These are phyloP conservation scores for Drosophila formosana DNA, from an alignment of 2,888 invertebrate species.

Conservation along the genomic window DNA sequence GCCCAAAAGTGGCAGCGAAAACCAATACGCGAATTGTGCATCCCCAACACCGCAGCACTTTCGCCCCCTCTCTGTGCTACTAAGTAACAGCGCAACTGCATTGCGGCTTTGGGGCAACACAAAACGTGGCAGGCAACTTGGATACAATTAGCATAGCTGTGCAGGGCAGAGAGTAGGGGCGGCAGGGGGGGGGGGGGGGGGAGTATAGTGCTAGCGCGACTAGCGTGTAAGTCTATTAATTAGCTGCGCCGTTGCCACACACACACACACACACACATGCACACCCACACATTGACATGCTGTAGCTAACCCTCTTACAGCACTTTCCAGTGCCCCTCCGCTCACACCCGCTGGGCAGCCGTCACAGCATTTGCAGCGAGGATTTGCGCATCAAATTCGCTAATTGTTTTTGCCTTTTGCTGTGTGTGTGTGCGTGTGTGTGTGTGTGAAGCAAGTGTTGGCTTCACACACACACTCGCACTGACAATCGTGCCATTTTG, in stretches of 20 bases:
- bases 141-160: conserved; percentile 11
- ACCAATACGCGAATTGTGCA: conserved; percentile 22
- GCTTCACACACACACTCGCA: conserved; percentile 29
- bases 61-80: not conserved
- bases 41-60: not conserved
- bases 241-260: conserved; percentile 57
- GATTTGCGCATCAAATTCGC: conserved; percentile 79
- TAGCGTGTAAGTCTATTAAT: conserved; percentile 73
- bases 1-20: conserved; percentile 33
- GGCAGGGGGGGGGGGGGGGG: not conserved
- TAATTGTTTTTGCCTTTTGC: conserved; percentile 77
- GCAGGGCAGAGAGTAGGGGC: not conserved
- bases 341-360: not conserved
- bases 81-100: conserved; percentile 8
- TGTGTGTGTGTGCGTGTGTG: conserved; percentile 2
- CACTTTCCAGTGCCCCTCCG: not conserved
- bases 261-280: not conserved
- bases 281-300: not conserved
- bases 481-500: not conserved
- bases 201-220: conserved; percentile 16
- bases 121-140: conserved; percentile 19
- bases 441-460: conserved; percentile 17
- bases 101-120: conserved; percentile 18
- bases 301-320: not conserved
- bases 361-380: conserved; percentile 56